Base-by-base conservation (phyloP, 1,140 invertebrate genomes). In the Zeugodacus cucurbitae region DNA sequence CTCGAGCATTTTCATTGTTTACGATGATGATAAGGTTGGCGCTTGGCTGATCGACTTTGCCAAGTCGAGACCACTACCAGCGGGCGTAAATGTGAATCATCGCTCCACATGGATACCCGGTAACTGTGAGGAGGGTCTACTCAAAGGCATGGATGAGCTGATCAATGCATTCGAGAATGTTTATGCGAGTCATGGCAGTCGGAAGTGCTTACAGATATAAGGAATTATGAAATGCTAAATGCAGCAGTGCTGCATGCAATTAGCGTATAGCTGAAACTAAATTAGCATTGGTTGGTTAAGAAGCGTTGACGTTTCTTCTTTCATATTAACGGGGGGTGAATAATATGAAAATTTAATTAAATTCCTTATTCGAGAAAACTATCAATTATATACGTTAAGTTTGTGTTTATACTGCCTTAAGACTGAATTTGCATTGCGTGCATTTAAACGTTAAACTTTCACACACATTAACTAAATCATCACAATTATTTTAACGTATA, bases 21-120 rank as follows among this genome's bases (percentile, higher is more conserved):
- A 98, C 91, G 98, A 99, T 93, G 95, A 97, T 88, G 95, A 96
- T 87, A 96, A 96, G 89, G 97, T 97, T 5, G 97, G 97, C 86
- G 97, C 97, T 4, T 99, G 98, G 98, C 94, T 99, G 89, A 99
- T 99, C 88, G 98, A 99, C 92, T 99, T 99, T 94, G 98, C 97
- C 22, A 99, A 99, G 92, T 98, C 97, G 0, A 94, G 96, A 22
- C 94, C 95, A 74, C 94, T 99, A 44, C 97, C 98, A 1, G 94
- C 96, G 44, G 96, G 95, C 20, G 90, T 96, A 20, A 94, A 92
- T 85, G 95, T 99, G 4, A 96, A 96, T 86, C 98, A 99, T 92
- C 94, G 97, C 74, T 94, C 93, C 20, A 93, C 95, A 41, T 99
- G 98, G 98, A 91, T 95, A 59, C 96, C 97, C 89, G 98, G 98